phyloP scores from a whole-genome alignment of 1,140 invertebrate genomes.

The Potamilus streckersoni region DNA sequence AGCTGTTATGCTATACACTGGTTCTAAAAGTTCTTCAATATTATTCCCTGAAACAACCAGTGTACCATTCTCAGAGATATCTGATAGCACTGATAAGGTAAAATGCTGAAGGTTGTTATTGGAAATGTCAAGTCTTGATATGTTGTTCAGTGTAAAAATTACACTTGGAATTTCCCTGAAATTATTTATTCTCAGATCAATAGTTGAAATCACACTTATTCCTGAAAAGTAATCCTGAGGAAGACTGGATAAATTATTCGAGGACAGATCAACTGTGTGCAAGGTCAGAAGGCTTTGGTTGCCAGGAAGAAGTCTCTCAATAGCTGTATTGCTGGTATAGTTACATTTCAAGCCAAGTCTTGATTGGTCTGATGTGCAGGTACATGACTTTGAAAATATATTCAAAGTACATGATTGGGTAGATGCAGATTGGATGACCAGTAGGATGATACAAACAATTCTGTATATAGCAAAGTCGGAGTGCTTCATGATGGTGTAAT shows the following conservation, averaged over 20 bases:
- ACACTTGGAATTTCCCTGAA: background rate
- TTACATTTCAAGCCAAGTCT: no score
- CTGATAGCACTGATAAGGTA: background rate
- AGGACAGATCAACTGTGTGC: constrained; percentile 5
- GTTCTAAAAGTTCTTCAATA: background rate
- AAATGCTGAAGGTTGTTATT: background rate
- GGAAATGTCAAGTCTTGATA: constrained; percentile 5
- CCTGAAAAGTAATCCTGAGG: constrained; percentile 11
- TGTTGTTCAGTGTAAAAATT: background rate
- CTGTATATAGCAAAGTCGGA: no score
- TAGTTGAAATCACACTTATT: background rate
- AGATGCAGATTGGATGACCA: no score
- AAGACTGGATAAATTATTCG: constrained; percentile 12
- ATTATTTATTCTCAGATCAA: constrained; percentile 22
- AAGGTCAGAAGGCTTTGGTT: background rate
- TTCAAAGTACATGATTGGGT: no score
- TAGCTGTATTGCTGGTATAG: no score
- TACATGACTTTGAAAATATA: no score
- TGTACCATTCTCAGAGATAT: constrained; percentile 3
- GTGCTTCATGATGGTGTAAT: no score
- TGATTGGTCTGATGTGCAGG: no score
- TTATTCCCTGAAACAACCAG: background rate
- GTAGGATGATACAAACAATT: no score
- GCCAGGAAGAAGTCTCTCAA: no score
- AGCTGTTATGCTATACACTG: background rate